Percentiles rank a stretch among this genome's conserved stretches.
These are phyloP conservation scores for Cosmia trapezina DNA, from an alignment of 2,888 invertebrate species.

Conservation along the genomic window DNA sequence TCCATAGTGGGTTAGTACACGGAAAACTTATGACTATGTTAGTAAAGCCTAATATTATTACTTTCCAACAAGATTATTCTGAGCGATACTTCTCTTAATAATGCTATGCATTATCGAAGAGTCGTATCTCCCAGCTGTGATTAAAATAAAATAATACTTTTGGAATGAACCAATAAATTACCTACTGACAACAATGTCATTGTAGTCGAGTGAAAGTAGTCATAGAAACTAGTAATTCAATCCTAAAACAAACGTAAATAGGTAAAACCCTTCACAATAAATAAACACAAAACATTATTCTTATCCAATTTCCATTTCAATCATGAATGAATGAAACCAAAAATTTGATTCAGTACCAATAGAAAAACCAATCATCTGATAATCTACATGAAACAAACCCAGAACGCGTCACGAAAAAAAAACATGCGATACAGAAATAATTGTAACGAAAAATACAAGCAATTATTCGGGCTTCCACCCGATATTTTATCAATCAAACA, in stretches of 20 bases:
- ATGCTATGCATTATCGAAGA: too few species aligned
- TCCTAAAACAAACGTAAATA: not conserved
- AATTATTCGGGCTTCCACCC: conserved; percentile 39
- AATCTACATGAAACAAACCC: conserved; percentile 28
- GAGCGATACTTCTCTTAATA: too few species aligned
- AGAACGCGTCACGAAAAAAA: conserved; percentile 7
- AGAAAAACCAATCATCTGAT: conserved; percentile 45
- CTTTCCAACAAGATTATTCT: too few species aligned
- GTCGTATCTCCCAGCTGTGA: too few species aligned
- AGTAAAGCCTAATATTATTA: too few species aligned
- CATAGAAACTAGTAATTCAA: not conserved
- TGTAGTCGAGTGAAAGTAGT: not conserved
- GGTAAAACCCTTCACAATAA: not conserved
- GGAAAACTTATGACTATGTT: too few species aligned
- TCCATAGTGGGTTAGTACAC: too few species aligned
- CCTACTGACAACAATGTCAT: not conserved
- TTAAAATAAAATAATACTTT: not conserved
- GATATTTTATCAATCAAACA: conserved; percentile 58
- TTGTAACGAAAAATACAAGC: conserved; percentile 27
- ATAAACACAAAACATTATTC: not conserved
- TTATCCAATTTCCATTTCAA: conserved; percentile 10
- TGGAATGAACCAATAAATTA: not conserved
- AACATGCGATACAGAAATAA: conserved; percentile 13
- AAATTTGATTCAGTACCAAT: conserved; percentile 28
- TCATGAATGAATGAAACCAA: conserved; percentile 13